Evolutionary conservation across 2,797 vertebrate species (phyloP).

Genomic region (Pangasius larnaudii): DNA sequence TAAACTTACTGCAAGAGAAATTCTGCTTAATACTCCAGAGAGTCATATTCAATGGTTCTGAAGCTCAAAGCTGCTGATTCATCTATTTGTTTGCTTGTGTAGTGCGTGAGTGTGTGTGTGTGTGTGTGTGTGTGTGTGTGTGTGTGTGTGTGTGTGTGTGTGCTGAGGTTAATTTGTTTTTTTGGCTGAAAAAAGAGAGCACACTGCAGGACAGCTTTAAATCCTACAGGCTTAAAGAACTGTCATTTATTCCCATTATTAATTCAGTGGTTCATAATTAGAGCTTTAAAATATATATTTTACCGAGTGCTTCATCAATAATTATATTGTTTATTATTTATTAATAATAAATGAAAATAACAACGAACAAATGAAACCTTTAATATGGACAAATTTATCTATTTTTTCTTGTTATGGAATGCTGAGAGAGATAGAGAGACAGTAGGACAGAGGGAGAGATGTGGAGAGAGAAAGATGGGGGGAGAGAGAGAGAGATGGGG

Average conservation of each 20-base stretch:
- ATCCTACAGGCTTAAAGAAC: neutral
- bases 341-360: too few species aligned
- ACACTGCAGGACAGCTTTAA: neutral
- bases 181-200: neutral
- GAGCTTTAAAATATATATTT: neutral
- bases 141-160: neutral
- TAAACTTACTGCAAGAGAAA: conserved; percentile 31
- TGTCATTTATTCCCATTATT: neutral
- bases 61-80: conserved; percentile 21
- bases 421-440: neutral
- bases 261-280: neutral
- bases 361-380: too few species aligned
- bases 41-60: neutral
- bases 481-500: neutral
- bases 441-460: neutral
- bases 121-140: neutral
- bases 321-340: too few species aligned
- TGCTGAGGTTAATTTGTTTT: neutral
- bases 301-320: neutral
- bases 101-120: neutral
- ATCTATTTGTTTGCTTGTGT: neutral
- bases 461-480: neutral
- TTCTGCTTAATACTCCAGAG: neutral
- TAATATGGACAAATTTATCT: too few species aligned
- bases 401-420: too few species aligned